These are phyloP conservation scores for Muschampia plurimacula DNA, from an alignment of 2,888 invertebrate species.

Conservation along the genomic window DNA sequence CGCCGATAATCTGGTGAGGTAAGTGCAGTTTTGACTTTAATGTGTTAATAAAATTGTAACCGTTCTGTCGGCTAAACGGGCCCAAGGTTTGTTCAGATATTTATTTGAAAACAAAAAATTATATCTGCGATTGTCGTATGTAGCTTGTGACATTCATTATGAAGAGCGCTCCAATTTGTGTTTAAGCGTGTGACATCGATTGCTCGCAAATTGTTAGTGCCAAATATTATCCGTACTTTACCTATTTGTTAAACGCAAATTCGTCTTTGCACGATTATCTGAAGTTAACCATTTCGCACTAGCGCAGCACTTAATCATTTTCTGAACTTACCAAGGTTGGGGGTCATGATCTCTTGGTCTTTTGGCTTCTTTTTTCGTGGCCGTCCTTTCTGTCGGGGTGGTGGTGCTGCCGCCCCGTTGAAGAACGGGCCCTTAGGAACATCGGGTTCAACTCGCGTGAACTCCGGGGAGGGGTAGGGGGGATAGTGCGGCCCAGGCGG, in stretches of 20 bases:
- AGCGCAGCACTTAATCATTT: constrained; percentile 38
- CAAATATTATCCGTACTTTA: background rate
- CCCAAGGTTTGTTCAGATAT: constrained; percentile 59
- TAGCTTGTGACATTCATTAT: constrained; percentile 11
- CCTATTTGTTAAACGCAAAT: constrained; percentile 18
- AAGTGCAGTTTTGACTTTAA: constrained; percentile 84
- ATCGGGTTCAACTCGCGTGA: constrained; percentile 79
- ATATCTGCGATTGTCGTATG: constrained; percentile 19
- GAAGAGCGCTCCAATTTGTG: background rate
- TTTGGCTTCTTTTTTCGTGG: constrained; percentile 97
- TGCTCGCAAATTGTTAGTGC: background rate
- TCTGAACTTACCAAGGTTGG: constrained; percentile 91
- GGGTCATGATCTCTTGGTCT: constrained; percentile 94
- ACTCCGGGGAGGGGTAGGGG: constrained; percentile 86
- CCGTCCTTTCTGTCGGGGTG: constrained; percentile 96
- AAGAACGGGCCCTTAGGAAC: constrained; percentile 85
- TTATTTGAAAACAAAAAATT: constrained; percentile 52
- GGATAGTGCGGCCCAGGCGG: constrained; percentile 79
- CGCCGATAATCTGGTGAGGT: constrained; percentile 79
- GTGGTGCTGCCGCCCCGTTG: constrained; percentile 83
- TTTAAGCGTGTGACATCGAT: constrained; percentile 8
- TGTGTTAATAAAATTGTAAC: constrained; percentile 84
- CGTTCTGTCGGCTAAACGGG: constrained; percentile 77
- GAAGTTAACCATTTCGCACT: constrained; percentile 39
- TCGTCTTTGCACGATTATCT: constrained; percentile 9